Evolutionary conservation across 2,888 invertebrate genomes (phyloP), one percentile per base, ranked within the genome.

Genomic region (Frankliniella fusca): DNA sequence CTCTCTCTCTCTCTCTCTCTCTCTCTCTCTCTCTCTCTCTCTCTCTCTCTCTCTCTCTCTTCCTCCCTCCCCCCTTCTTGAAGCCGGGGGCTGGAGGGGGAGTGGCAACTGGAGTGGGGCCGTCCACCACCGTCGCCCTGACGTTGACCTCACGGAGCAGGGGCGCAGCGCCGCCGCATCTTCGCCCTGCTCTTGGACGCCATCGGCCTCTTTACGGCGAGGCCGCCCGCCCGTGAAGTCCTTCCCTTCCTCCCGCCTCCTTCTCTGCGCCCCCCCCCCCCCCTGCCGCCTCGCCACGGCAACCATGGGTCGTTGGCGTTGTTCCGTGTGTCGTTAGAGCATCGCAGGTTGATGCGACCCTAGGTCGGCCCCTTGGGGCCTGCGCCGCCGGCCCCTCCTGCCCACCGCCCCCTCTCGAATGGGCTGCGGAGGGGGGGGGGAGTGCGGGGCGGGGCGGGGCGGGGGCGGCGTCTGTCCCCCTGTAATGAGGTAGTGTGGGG

Each of bases 271-370:
- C 38, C 38, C 38, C 38, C 38, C 5, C 38, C 38, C 38, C 38
- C 18, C 54, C 15, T 2, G 3, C 11, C 54, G 54, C 15, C 54
- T 7, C 54, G 54, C 15, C 54, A 54, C 18, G 18, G 11, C 54
- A 15, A 20, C 54, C 54, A 12, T 23, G 23, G 70, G n/a, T 23
- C 70, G 70, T 20, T 23, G 23, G n/a, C 27, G 70, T 27, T 76
- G 70, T 76, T 76, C 23, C 70, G 70, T 76, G 70, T 76, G 70
- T 76, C 70, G 70, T 76, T 76, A 76, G 70, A 76, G 70, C 70
- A 76, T 76, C 70, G 70, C 70, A 10, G 27, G 27, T 27, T 27
- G 70, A 76, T 76, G 27, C 70, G 70, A 76, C 70, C 27, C 70
- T 27, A 3, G 27, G 54, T 15, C 20, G 54, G 15, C 54, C 54